Evolutionary conservation across 23 tunicate species (phyloP).

Genomic region (Trididemnum clinides): DNA sequence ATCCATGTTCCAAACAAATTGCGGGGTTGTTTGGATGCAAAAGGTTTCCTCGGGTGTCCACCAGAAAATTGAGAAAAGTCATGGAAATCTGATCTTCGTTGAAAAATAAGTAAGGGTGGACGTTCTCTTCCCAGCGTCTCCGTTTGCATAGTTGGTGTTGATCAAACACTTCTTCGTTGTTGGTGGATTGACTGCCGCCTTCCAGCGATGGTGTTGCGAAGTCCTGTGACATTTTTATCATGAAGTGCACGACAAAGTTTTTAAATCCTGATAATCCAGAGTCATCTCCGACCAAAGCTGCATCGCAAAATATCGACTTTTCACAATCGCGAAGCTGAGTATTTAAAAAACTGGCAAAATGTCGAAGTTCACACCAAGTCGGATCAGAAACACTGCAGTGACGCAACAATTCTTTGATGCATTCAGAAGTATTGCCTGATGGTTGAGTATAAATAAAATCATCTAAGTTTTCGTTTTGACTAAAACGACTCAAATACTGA

Average conservation of each 20-base stretch:
- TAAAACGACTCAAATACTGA: conserved; percentile 55
- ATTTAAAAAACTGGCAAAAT: conserved; percentile 82
- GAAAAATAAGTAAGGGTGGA: conserved; percentile 65
- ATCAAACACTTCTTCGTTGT: conserved; percentile 19
- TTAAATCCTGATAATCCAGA: conserved; percentile 64
- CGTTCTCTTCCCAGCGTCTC: conserved; percentile 52
- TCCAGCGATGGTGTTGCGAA: conserved; percentile 85
- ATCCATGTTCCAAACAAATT: neutral
- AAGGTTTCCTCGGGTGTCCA: conserved; percentile 38
- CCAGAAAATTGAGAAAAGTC: conserved; percentile 60
- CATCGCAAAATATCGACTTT: conserved; percentile 61
- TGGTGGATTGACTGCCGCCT: no score
- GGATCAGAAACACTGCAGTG: conserved; percentile 59
- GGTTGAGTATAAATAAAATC: conserved; percentile 27
- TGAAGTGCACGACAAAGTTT: conserved; percentile 72
- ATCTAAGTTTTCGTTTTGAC: conserved; percentile 41
- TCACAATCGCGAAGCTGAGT: conserved; percentile 71
- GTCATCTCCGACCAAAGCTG: conserved; percentile 36
- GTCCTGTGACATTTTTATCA: conserved; percentile 88
- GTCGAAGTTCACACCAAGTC: conserved; percentile 80
- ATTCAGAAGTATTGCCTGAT: conserved; percentile 49
- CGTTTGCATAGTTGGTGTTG: conserved; percentile 57
- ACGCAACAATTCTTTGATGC: conserved; percentile 37
- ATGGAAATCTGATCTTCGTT: conserved; percentile 53
- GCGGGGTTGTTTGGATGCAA: conserved; percentile 32